A percentile compares a stretch with the other conserved stretches of the same genome.
Conservation (phyloP, 2,113 vertebrate genomes). For the Notechis scutatus region DNA sequence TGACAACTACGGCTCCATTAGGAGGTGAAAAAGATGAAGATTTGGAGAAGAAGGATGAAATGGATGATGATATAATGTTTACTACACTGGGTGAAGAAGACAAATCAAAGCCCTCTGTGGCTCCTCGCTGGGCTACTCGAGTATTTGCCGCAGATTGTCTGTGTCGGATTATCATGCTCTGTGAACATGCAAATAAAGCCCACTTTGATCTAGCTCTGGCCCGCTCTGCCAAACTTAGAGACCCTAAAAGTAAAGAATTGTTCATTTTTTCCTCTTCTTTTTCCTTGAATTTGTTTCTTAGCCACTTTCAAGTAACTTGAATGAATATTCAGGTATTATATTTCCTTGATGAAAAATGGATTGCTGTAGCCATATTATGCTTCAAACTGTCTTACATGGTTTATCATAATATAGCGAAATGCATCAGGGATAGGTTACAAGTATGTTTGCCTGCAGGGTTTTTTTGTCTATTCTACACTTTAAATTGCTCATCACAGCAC, state of each 20-base stretch:
- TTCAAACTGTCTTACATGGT: neutral
- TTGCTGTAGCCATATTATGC: neutral
- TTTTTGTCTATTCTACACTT: neutral
- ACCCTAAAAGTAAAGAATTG: slow-evolving; percentile 83
- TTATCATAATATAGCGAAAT: neutral
- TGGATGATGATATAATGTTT: slow-evolving; percentile 98
- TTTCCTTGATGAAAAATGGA: neutral
- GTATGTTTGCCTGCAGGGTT: neutral
- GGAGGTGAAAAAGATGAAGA: slow-evolving; percentile 88
- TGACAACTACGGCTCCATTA: slow-evolving; percentile 78
- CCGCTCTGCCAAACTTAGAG: slow-evolving; percentile 81
- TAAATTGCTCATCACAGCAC: neutral
- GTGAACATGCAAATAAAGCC: slow-evolving; percentile 85
- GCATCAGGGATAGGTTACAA: neutral
- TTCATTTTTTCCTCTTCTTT: neutral
- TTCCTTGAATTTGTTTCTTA: neutral
- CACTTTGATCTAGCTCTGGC: slow-evolving; percentile 94
- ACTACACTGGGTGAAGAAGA: slow-evolving; percentile 92
- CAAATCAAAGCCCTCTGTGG: slow-evolving; percentile 91
- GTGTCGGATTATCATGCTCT: slow-evolving; percentile 91
- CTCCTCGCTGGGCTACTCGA: slow-evolving; percentile 95
- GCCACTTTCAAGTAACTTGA: neutral
- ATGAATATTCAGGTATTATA: neutral
- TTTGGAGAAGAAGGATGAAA: slow-evolving; percentile 94
- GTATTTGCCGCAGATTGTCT: slow-evolving; percentile 97